Percentiles rank a stretch among this genome's conserved stretches.
Evolutionary conservation across 1,140 invertebrate species (phyloP).

Genomic region (Papilio polytes): DNA sequence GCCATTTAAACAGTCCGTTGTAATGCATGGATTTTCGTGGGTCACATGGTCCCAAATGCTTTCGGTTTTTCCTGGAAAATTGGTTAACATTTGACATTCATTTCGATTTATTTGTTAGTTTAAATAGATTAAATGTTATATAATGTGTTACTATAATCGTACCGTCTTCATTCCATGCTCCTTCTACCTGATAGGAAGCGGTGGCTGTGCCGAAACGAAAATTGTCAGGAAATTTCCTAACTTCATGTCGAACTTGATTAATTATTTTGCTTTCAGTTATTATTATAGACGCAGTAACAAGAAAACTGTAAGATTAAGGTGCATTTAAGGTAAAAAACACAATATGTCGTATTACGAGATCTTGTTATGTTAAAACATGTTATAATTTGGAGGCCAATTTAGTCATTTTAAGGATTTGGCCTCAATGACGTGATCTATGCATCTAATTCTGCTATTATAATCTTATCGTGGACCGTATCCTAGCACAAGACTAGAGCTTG

Average conservation of each 20-base stretch:
- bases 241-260: conserved; percentile 42
- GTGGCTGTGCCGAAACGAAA: conserved; percentile 50
- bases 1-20: conserved; percentile 83
- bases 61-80: conserved; percentile 80
- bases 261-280: neutral
- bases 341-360: neutral
- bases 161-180: conserved; percentile 6
- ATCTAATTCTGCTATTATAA: too few relatives aligned
- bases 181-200: conserved; percentile 1
- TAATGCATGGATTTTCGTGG: conserved; percentile 76
- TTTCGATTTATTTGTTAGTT: neutral
- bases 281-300: conserved; percentile 17
- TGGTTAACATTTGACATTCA: neutral
- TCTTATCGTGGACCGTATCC: too few relatives aligned
- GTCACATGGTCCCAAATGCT: conserved; percentile 85
- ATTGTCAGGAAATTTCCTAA: conserved; percentile 48
- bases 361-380: neutral
- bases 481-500: too few relatives aligned
- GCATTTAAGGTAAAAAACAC: neutral
- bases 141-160: neutral
- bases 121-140: neutral
- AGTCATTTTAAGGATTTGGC: too few relatives aligned
- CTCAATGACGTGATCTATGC: too few relatives aligned
- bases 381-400: too few relatives aligned
- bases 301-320: conserved; percentile 20